Evolutionary conservation across 2,797 vertebrate genomes (phyloP), one percentile per base, ranked within the genome.

Genomic region (Dryobates pubescens): DNA sequence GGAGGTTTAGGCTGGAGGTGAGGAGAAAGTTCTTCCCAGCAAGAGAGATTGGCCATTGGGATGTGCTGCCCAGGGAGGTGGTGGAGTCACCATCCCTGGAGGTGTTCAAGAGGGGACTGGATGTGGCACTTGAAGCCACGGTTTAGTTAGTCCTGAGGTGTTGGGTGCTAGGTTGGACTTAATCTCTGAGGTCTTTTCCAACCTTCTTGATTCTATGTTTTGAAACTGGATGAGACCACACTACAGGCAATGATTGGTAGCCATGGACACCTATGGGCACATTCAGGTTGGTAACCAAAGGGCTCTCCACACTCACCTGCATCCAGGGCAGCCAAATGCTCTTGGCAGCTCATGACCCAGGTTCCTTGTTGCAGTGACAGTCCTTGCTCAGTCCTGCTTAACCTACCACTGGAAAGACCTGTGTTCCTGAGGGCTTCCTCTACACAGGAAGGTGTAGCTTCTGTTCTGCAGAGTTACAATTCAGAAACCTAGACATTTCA

Each of bases 321-420:
- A 0, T 26, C 14, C 2, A 0, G 30, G 24, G 26, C 20, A 68
- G 49, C 2, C 0, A 3, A 88, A 64, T 5, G 3, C 24, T 22
- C 11, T 8, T 76, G 19, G 34, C 18, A 87, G 34, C 51, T 80
- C 30, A 10, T 0, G 0, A 3, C 1, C 13, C 1, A 3, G 26
- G 16, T 61, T 11, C 24, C 29, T 27, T 19, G 17, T 45, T 47
- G 51, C 32, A 61, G 9, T 34, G 36, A n/a, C 36, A 34, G 45
- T 49, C 57, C 59, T 74, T 53, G 30, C 56, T 51, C 1, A 16
- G 10, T 78, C 41, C n/a, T 77, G 32, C 63, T 91, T 34, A 64
- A n/a, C 9, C 23, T 58, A 11, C 19, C 6, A 3, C 8, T 79
- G 47, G 27, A 70, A 86, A 72, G 4, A 53, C 7, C 22, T 67